Percentiles rank a stretch among this genome's conserved stretches.
Evolutionary conservation across 2,888 invertebrate species (phyloP).

Genomic region (Ophioninae sp.): DNA sequence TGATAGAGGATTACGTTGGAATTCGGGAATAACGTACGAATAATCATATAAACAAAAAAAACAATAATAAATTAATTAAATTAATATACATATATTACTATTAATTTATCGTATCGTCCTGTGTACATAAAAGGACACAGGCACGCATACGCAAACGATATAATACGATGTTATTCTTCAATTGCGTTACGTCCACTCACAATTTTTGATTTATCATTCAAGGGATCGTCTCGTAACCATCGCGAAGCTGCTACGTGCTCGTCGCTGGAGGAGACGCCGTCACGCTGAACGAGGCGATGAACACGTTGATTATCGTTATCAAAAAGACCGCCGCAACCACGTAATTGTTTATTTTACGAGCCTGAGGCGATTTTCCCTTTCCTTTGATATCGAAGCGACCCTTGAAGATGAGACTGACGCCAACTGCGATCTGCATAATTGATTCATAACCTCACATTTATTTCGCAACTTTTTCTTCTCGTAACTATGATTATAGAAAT

Average conservation of each 20-base stretch:
- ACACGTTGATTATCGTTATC: slow-evolving; percentile 87
- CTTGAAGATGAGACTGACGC: slow-evolving; percentile 84
- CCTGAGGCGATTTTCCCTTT: slow-evolving; percentile 81
- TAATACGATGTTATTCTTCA: not conserved
- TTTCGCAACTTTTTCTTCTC: not conserved
- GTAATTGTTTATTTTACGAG: slow-evolving; percentile 84
- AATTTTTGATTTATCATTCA: not conserved
- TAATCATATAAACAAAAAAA: too few species aligned
- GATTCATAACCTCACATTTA: too few species aligned
- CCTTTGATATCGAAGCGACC: slow-evolving; percentile 83
- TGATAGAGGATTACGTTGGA: too few species aligned
- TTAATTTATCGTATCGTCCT: too few species aligned
- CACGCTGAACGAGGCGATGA: slow-evolving; percentile 85
- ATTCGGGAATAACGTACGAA: too few species aligned
- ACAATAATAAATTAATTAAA: too few species aligned
- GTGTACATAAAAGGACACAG: not conserved
- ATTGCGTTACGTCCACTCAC: not conserved
- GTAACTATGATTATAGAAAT: not conserved
- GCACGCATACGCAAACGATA: not conserved
- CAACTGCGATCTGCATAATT: slow-evolving; percentile 82
- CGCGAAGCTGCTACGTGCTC: slow-evolving; percentile 2
- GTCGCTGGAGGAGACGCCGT: slow-evolving; percentile 29
- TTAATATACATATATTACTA: too few species aligned
- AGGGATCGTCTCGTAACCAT: not conserved
- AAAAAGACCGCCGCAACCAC: slow-evolving; percentile 86